These are phyloP conservation scores for Venturia canescens DNA, from an alignment of 1,140 invertebrate genomes.

Conservation along the genomic window DNA sequence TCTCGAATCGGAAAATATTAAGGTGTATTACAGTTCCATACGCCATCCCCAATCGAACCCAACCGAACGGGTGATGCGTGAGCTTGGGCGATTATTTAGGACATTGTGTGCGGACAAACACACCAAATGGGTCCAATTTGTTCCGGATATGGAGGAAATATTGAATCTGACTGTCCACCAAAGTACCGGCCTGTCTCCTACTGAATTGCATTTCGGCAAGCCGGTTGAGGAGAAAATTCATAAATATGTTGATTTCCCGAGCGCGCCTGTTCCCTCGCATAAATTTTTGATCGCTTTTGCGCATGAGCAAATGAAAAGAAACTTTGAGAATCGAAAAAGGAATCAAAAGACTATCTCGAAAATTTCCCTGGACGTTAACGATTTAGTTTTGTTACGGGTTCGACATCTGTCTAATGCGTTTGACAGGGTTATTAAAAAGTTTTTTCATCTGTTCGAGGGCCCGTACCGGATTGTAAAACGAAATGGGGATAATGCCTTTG, in stretches of 20 bases:
- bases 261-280: background rate
- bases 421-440: too few species aligned
- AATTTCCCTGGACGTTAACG: background rate
- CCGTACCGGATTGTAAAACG: conserved; percentile 30
- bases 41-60: conserved; percentile 62
- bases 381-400: conserved; percentile 44
- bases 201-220: conserved; percentile 64
- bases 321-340: background rate
- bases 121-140: conserved; percentile 48
- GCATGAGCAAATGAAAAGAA: background rate
- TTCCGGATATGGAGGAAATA: conserved; percentile 56
- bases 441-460: conserved; percentile 46
- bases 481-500: conserved; percentile 36
- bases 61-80: conserved; percentile 61
- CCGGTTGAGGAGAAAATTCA: conserved; percentile 50
- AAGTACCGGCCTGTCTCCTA: conserved; percentile 64
- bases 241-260: conserved; percentile 22
- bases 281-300: conserved; percentile 11
- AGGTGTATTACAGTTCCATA: conserved; percentile 56
- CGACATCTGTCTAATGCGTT: conserved; percentile 37
- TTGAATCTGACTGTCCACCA: conserved; percentile 68
- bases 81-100: conserved; percentile 61
- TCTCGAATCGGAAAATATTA: conserved; percentile 55
- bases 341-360: conserved; percentile 29
- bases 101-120: conserved; percentile 58